A percentile compares a stretch with the other conserved stretches of the same genome.
Evolutionary conservation across 1,140 invertebrate genomes (phyloP).

Genomic region (Onthophagus taurus): DNA sequence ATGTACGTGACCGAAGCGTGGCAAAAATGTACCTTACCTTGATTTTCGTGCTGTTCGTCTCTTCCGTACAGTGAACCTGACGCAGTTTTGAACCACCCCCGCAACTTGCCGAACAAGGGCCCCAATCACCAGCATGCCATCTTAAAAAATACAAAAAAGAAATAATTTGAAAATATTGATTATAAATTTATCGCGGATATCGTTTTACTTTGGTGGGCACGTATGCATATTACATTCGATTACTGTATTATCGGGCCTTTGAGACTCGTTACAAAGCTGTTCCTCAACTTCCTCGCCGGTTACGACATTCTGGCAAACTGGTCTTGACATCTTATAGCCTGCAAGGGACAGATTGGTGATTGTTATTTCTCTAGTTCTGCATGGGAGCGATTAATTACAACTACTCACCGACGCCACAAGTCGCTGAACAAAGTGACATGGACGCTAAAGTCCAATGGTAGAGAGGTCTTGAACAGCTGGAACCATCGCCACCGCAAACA

Average conservation of each 20-base stretch:
- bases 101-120: conserved; percentile 69
- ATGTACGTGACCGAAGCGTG: background rate
- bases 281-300: conserved; percentile 65
- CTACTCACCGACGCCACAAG: conserved; percentile 83
- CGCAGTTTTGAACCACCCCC: conserved; percentile 69
- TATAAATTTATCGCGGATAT: conserved; percentile 22
- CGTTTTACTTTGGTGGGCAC: conserved; percentile 82
- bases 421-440: conserved; percentile 73
- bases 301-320: conserved; percentile 64
- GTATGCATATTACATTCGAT: conserved; percentile 75
- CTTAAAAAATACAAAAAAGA: conserved; percentile 42
- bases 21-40: conserved; percentile 46
- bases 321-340: conserved; percentile 78
- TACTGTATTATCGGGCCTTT: conserved; percentile 63
- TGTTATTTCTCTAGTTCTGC: background rate
- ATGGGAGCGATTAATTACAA: conserved; percentile 1
- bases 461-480: conserved; percentile 61
- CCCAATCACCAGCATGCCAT: conserved; percentile 86
- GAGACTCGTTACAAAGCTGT: conserved; percentile 64
- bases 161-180: background rate
- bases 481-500: conserved; percentile 82
- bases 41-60: conserved; percentile 55
- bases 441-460: conserved; percentile 79
- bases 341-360: conserved; percentile 22
- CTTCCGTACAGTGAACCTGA: conserved; percentile 69